Conservation (phyloP, 2,888 invertebrate genomes). For the Drosophila paramelanica region DNA sequence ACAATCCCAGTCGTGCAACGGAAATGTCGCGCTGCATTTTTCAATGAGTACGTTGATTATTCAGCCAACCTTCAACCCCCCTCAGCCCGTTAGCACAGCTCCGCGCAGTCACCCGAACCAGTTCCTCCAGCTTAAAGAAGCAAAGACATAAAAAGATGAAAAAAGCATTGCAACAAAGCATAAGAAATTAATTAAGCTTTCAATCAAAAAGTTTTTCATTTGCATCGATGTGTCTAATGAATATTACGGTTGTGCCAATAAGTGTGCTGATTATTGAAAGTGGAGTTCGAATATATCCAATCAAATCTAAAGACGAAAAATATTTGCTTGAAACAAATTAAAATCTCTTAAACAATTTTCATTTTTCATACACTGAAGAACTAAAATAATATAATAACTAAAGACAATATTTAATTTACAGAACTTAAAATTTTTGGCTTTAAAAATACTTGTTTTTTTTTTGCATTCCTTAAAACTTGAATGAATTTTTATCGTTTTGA, state of each 20-base stretch:
- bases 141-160: slow-evolving; percentile 17
- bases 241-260: background rate
- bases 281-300: background rate
- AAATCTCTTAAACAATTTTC: too few relatives aligned
- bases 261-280: background rate
- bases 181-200: slow-evolving; percentile 63
- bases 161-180: slow-evolving; percentile 33
- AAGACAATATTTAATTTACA: too few relatives aligned
- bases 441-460: too few relatives aligned
- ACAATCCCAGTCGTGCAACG: slow-evolving; percentile 37
- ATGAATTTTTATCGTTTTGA: too few relatives aligned
- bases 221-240: background rate
- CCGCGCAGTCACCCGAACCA: background rate
- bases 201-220: slow-evolving; percentile 22
- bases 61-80: slow-evolving; percentile 31
- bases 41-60: slow-evolving; percentile 75
- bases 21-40: slow-evolving; percentile 74
- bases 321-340: too few relatives aligned
- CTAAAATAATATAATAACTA: too few relatives aligned
- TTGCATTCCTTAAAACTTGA: too few relatives aligned
- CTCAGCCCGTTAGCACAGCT: background rate
- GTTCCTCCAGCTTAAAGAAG: slow-evolving; percentile 3
- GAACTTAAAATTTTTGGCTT: too few relatives aligned
- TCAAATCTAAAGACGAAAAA: too few relatives aligned
- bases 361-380: too few relatives aligned